Conservation (phyloP, 2,888 invertebrate species). For the Caenorhabditis panamensis region DNA sequence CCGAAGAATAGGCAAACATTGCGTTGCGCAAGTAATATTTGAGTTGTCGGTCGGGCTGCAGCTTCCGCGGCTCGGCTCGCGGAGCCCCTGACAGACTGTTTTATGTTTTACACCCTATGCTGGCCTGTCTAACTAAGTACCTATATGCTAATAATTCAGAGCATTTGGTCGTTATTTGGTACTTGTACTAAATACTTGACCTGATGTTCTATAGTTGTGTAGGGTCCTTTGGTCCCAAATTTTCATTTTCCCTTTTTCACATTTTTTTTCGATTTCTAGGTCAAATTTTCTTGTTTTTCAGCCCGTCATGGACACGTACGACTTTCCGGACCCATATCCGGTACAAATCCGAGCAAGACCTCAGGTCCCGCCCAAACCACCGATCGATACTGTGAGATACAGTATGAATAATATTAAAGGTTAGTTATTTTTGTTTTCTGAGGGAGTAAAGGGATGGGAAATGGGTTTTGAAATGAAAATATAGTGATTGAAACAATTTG, state of each 20-base stretch:
- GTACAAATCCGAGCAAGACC: conserved; percentile 73
- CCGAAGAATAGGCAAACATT: conserved; percentile 22
- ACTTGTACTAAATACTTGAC: conserved; percentile 35
- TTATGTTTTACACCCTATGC: conserved; percentile 48
- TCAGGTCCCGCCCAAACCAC: conserved; percentile 83
- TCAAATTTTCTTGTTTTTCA: not conserved
- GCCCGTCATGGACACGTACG: conserved; percentile 57
- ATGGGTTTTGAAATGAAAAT: no score
- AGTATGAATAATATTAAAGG: conserved; percentile 95
- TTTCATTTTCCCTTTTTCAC: not conserved
- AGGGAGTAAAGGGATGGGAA: no score
- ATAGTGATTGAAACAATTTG: not conserved
- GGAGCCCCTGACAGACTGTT: conserved; percentile 37
- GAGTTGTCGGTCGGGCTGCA: conserved; percentile 9
- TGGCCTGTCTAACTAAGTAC: conserved; percentile 17
- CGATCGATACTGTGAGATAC: conserved; percentile 92
- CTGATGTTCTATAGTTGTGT: not conserved
- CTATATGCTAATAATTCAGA: conserved; percentile 16
- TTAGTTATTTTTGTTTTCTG: conserved; percentile 77
- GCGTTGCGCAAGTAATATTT: no score
- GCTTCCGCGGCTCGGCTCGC: conserved; percentile 45
- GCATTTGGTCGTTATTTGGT: no score
- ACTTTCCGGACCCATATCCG: conserved; percentile 61
- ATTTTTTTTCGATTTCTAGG: conserved; percentile 8
- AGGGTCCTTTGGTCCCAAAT: not conserved